Conservation (phyloP, 2,888 invertebrate genomes). For the Latheticus oryzae region DNA sequence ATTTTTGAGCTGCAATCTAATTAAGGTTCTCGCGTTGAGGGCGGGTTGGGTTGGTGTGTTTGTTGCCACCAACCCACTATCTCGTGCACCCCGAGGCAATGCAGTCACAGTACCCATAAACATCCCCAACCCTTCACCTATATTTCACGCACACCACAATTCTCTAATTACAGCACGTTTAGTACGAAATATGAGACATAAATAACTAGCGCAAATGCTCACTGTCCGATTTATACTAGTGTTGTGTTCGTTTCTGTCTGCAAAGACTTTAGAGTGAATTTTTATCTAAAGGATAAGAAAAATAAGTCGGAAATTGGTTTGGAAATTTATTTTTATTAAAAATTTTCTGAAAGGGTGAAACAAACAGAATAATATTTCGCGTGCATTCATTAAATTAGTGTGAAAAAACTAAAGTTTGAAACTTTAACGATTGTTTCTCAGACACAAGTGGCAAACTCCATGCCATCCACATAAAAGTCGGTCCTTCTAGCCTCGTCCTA, state of each 20-base stretch:
- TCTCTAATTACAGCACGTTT: slow-evolving; percentile 67
- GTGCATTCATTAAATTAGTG: slow-evolving; percentile 32
- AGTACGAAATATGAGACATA: slow-evolving; percentile 66
- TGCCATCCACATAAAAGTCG: slow-evolving; percentile 35
- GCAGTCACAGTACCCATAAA: slow-evolving; percentile 54
- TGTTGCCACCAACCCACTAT: slow-evolving; percentile 41
- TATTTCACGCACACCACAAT: slow-evolving; percentile 66
- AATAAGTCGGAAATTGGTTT: slow-evolving; percentile 6
- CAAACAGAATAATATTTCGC: slow-evolving; percentile 35
- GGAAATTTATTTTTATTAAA: slow-evolving; percentile 34
- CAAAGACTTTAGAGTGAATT: slow-evolving; percentile 49
- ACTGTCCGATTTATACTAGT: slow-evolving; percentile 62
- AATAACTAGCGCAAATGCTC: slow-evolving; percentile 64
- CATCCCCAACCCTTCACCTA: slow-evolving; percentile 61
- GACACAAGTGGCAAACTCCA: slow-evolving; percentile 38
- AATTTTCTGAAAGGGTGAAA: slow-evolving; percentile 13
- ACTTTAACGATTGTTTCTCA: slow-evolving; percentile 37
- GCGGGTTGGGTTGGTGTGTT: slow-evolving; percentile 29
- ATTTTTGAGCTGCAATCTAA: slow-evolving; percentile 42
- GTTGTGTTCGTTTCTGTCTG: slow-evolving; percentile 45
- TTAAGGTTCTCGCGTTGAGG: slow-evolving; percentile 34
- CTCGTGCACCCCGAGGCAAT: slow-evolving; percentile 54
- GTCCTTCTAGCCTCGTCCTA: slow-evolving; percentile 14
- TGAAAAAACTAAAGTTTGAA: slow-evolving; percentile 32
- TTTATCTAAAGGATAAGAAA: slow-evolving; percentile 14